Evolutionary conservation across 2,113 vertebrate genomes (phyloP).

Genomic region (Gadus macrocephalus): DNA sequence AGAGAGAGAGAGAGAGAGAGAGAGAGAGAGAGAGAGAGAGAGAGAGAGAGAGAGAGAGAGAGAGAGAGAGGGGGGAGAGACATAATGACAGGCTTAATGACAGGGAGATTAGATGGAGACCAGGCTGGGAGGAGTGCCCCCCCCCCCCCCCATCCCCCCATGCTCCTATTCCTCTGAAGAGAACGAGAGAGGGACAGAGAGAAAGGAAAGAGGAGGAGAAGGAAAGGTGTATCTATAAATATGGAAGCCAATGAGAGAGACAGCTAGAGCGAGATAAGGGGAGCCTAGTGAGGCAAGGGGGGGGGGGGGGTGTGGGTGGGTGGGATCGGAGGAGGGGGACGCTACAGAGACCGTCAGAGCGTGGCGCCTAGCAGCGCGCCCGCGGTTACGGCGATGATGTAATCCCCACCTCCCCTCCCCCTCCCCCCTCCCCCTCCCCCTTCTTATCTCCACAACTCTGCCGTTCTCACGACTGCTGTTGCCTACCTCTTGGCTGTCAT

Average conservation of each 20-base stretch:
- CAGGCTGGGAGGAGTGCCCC: background rate
- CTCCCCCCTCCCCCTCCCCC: slow-evolving; percentile 25
- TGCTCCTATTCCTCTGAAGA: background rate
- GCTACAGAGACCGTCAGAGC: background rate
- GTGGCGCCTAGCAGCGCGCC: background rate
- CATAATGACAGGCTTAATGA: background rate
- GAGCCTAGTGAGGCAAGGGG: background rate
- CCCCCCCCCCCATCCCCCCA: too few species aligned
- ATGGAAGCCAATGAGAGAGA: background rate
- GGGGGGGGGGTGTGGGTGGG: too few species aligned
- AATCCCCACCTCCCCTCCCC: slow-evolving; percentile 52
- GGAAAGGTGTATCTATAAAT: background rate
- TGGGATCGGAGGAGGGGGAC: background rate
- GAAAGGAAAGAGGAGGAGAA: background rate
- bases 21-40: too few species aligned
- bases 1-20: too few species aligned
- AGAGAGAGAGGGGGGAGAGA: too few species aligned
- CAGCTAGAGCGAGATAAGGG: background rate
- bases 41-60: too few species aligned
- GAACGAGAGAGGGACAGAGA: background rate
- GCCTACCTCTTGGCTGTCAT: slow-evolving; percentile 32
- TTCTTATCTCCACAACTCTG: too few species aligned
- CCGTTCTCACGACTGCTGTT: slow-evolving; percentile 42
- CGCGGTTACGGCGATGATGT: slow-evolving; percentile 35
- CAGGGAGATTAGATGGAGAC: background rate